Percentiles rank a stretch among this genome's conserved stretches.
Evolutionary conservation across 2,113 vertebrate species (phyloP).

Genomic region (Lepidothrix coronata): DNA sequence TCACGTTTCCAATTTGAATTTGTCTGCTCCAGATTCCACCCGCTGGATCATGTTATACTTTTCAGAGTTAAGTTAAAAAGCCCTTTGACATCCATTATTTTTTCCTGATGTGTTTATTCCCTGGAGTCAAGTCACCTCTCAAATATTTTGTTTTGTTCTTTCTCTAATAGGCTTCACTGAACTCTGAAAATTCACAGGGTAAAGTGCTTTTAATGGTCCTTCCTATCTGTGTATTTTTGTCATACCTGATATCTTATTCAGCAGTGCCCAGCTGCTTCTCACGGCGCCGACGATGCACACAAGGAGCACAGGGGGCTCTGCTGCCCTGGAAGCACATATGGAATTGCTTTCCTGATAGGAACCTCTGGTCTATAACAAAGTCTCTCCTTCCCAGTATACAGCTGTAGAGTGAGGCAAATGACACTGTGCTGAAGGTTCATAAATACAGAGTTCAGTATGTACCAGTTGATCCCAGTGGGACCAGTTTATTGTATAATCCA

Average conservation of each 20-base stretch:
- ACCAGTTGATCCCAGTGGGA: neutral
- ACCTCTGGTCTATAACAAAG: neutral
- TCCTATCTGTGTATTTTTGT: neutral
- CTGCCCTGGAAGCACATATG: neutral
- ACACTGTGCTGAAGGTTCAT: neutral
- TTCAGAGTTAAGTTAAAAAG: conserved; percentile 16
- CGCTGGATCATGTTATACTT: neutral
- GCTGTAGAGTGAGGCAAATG: neutral
- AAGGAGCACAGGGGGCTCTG: neutral
- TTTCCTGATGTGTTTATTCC: conserved; percentile 1
- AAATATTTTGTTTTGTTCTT: neutral
- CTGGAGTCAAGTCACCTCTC: neutral
- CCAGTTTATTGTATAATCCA: neutral
- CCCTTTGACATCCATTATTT: conserved; percentile 20
- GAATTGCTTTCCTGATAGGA: neutral
- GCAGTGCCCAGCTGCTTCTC: neutral
- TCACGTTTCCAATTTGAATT: conserved; percentile 53
- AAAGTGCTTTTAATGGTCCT: neutral
- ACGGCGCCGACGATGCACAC: accelerated
- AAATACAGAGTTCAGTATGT: neutral
- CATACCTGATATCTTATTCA: neutral
- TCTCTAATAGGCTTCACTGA: neutral
- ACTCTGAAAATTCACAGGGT: neutral
- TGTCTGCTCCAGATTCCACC: conserved; percentile 20
- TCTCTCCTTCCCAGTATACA: neutral